Evolutionary conservation across 1,140 invertebrate genomes (phyloP).

Genomic region (Cotesia chilonis): DNA sequence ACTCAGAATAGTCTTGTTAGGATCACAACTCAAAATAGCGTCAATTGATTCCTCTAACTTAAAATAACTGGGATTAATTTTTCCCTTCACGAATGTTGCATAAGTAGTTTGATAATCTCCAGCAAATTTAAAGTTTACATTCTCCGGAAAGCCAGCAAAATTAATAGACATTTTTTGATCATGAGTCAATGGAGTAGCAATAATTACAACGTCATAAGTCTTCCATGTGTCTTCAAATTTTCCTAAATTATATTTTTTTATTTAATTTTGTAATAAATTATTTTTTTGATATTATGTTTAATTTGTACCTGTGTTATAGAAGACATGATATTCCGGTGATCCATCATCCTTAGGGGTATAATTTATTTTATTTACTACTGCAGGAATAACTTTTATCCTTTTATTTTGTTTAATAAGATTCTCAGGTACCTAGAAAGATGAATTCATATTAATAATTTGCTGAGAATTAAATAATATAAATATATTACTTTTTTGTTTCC

Average conservation of each 20-base stretch:
- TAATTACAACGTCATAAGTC: constrained; percentile 70
- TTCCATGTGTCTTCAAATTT: constrained; percentile 40
- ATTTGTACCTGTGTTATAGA: constrained; percentile 45
- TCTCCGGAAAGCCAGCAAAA: constrained; percentile 55
- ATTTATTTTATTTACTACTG: constrained; percentile 52
- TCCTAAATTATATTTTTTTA: constrained; percentile 35
- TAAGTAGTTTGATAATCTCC: constrained; percentile 69
- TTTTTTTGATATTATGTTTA: background rate
- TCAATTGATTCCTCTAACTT: constrained; percentile 54
- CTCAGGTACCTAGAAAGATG: constrained; percentile 51
- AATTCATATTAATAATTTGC: constrained; percentile 22
- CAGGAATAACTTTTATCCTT: constrained; percentile 59
- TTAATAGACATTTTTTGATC: constrained; percentile 55
- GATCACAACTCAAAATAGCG: constrained; percentile 67
- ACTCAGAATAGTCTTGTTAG: constrained; percentile 56
- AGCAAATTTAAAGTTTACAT: constrained; percentile 45
- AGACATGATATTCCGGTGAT: constrained; percentile 47
- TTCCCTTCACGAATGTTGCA: constrained; percentile 69
- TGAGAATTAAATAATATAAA: constrained; percentile 38
- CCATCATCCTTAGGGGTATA: constrained; percentile 36
- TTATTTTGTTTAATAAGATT: constrained; percentile 53
- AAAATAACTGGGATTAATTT: constrained; percentile 65
- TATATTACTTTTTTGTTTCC: constrained; percentile 70
- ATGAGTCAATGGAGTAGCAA: constrained; percentile 69
- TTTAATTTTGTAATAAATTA: constrained; percentile 16